phyloP scores from a whole-genome alignment of 2,797 vertebrate genomes.

The Coranthus polyacanthus region DNA sequence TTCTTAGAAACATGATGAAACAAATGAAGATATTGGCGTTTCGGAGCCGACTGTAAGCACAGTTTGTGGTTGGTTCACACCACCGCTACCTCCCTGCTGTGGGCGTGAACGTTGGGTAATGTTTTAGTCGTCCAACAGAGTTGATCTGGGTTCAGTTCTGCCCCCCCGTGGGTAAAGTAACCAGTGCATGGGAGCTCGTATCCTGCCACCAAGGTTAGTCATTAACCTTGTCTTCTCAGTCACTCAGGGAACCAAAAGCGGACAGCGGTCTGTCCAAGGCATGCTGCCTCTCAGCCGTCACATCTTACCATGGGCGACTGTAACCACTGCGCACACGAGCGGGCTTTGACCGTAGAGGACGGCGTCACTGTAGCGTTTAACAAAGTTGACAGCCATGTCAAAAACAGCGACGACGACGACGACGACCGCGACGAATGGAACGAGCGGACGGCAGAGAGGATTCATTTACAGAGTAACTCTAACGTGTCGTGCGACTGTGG shows the following conservation, averaged over 20 bases:
- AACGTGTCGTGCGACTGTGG: conserved; percentile 3
- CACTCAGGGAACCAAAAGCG: conserved; percentile 52
- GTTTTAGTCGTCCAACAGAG: conserved; percentile 65
- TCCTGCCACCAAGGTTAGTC: conserved; percentile 77
- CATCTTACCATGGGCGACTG: conserved; percentile 81
- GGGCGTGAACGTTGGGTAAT: conserved; percentile 52
- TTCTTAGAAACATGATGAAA: no score
- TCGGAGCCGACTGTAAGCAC: background rate
- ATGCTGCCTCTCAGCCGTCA: conserved; percentile 76
- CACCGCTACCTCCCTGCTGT: background rate
- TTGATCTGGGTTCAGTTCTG: conserved; percentile 42
- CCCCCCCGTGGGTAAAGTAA: conserved; percentile 76
- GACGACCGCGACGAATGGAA: conserved; percentile 46
- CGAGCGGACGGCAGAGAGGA: conserved; percentile 52
- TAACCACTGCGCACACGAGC: conserved; percentile 51
- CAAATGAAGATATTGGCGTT: background rate
- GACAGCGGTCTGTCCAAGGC: conserved; percentile 63
- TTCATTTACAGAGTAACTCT: conserved; percentile 48
- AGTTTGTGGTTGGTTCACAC: conserved; percentile 20
- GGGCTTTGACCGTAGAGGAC: conserved; percentile 65
- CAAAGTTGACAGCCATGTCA: conserved; percentile 68
- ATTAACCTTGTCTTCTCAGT: conserved; percentile 76
- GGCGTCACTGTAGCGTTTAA: conserved; percentile 72
- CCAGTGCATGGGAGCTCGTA: conserved; percentile 50
- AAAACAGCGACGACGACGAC: conserved; percentile 16